Evolutionary conservation across 2,113 vertebrate genomes (phyloP).

Genomic region (Phrynosoma platyrhinos): DNA sequence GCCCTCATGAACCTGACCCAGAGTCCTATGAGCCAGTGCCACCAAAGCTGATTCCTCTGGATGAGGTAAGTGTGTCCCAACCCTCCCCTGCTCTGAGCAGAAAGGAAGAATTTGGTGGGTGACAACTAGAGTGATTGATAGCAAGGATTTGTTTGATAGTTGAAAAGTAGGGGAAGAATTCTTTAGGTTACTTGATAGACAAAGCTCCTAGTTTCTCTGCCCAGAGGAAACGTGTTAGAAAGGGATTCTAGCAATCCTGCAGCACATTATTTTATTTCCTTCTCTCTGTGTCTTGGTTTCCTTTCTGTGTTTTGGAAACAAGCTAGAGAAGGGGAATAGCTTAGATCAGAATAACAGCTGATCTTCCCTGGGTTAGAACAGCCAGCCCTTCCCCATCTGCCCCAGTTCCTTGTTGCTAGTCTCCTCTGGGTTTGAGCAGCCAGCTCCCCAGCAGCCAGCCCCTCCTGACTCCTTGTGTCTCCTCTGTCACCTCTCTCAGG

Average conservation of each 20-base stretch:
- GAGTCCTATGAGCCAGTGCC: constrained; percentile 91
- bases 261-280: background rate
- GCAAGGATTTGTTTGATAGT: background rate
- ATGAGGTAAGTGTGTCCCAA: constrained; percentile 80
- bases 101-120: background rate
- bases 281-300: background rate
- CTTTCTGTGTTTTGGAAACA: background rate
- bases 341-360: background rate
- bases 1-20: constrained; percentile 91
- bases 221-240: background rate
- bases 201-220: background rate
- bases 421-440: constrained; percentile 3
- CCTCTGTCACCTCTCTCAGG: constrained; percentile 74
- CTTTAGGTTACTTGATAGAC: background rate
- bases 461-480: constrained; percentile 16
- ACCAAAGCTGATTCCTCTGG: constrained; percentile 90
- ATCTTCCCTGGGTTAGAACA: background rate
- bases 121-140: background rate
- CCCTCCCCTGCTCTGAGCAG: background rate
- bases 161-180: background rate
- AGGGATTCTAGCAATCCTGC: background rate
- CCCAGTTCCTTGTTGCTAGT: background rate
- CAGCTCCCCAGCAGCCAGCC: background rate
- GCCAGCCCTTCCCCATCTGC: background rate
- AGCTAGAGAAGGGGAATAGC: constrained; percentile 15